Evolutionary conservation across 2,797 vertebrate genomes (phyloP).

Genomic region (Microtus obscurus): DNA sequence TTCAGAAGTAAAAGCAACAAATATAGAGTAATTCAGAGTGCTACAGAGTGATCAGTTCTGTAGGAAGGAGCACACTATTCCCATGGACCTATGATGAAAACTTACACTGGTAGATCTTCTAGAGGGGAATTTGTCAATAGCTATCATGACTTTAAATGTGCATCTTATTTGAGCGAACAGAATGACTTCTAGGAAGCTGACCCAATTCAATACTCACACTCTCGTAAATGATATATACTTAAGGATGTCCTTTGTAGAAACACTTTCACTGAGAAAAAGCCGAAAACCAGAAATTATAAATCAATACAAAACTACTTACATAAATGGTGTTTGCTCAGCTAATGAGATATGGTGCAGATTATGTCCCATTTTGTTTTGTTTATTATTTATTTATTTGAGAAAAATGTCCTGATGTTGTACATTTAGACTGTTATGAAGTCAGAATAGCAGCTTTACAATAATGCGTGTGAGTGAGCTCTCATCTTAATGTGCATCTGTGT

Average conservation of each 20-base stretch:
- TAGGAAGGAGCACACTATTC: background rate
- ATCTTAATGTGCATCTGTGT: background rate
- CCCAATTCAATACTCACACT: background rate
- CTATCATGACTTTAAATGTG: background rate
- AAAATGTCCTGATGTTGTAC: background rate
- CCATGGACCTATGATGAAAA: background rate
- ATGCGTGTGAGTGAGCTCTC: background rate
- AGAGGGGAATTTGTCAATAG: background rate
- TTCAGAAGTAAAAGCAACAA: background rate
- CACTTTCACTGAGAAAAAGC: background rate
- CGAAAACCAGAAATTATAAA: background rate
- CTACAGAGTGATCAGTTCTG: background rate
- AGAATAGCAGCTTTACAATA: constrained; percentile 44
- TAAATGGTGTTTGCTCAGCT: background rate
- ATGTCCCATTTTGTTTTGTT: constrained; percentile 19
- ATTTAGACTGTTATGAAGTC: background rate
- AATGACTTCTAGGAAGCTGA: background rate
- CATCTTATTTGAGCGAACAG: background rate
- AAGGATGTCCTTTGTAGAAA: background rate
- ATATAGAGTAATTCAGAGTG: background rate
- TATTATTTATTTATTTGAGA: constrained; percentile 15
- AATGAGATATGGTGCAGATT: background rate
- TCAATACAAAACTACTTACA: background rate
- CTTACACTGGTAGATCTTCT: background rate
- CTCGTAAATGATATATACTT: background rate